Evolutionary conservation across 2,888 invertebrate species (phyloP).

Genomic region (Ypsolopha sequella): DNA sequence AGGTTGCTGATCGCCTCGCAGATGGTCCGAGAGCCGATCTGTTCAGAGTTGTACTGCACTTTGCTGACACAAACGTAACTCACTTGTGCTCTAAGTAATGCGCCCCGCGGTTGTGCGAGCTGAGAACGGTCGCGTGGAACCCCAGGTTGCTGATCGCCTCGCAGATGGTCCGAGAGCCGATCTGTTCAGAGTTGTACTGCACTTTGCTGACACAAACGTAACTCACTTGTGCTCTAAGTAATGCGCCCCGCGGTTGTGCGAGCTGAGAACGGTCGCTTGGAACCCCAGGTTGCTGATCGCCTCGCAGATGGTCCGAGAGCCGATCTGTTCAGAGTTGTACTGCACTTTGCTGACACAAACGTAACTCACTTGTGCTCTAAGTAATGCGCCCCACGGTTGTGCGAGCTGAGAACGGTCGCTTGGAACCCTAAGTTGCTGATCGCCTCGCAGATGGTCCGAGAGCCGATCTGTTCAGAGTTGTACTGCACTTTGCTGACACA

Average conservation of each 20-base stretch:
- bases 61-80: slow-evolving; percentile 25
- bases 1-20: slow-evolving; percentile 86
- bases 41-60: slow-evolving; percentile 87
- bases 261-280: slow-evolving; percentile 79
- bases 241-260: slow-evolving; percentile 73
- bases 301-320: slow-evolving; percentile 90
- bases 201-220: no score
- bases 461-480: slow-evolving; percentile 87
- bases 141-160: slow-evolving; percentile 87
- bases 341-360: slow-evolving; percentile 45
- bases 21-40: slow-evolving; percentile 89
- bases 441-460: slow-evolving; percentile 88
- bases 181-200: slow-evolving; percentile 85
- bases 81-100: slow-evolving; percentile 80
- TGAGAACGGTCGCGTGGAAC: slow-evolving; percentile 83
- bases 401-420: slow-evolving; percentile 77
- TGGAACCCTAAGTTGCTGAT: slow-evolving; percentile 89
- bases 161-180: slow-evolving; percentile 90
- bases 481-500: slow-evolving; percentile 68
- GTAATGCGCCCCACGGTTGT: slow-evolving; percentile 75
- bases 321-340: slow-evolving; percentile 87
- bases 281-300: slow-evolving; percentile 88
- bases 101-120: slow-evolving; percentile 73
- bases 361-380: slow-evolving; percentile 77
- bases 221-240: slow-evolving; percentile 80